Evolutionary conservation across 2,888 invertebrate species (phyloP), one percentile per base, ranked within the genome.

Genomic region (Anorthoa munda): DNA sequence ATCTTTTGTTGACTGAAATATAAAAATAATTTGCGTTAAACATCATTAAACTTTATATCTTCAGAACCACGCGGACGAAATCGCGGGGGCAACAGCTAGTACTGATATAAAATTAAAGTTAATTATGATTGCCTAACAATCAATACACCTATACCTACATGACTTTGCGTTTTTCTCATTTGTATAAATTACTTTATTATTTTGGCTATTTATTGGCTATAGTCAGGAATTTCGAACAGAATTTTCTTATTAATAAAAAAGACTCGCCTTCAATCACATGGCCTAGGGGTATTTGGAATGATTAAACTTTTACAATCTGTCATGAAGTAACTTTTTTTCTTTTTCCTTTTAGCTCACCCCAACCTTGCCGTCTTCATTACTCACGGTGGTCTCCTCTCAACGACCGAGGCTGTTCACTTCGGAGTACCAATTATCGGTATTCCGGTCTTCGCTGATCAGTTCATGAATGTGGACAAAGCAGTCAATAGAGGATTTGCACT

Each of bases 361-460:
- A 92, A 92, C 31, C 88, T 89, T 23, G 65, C 68, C 0, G 64
- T 92, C 7, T 92, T 93, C 65, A 90, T 93, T 31, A 88, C 92
- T 0, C 93, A 93, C 48, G 93, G 93, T 7, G 93, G 93, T 64
- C 87, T 91, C 2, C 83, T 92, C 5, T 93, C 93, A 0, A 90
- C 86, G 0, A 90, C 88, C 0, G 93, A 93, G 65, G 78, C 92
- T 12, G 79, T 92, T n/a, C 88, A 93, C 74, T 90, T 86, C 21
- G 92, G 90, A 39, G 88, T 91, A 9, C 93, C 93, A 13, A 83
- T 91, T 2, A 89, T 93, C 7, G 92, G 91, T 13, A 90, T 93
- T 51, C 93, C 93, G 2, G 89, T 88, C 4, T 91, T 90, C 59
- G 91, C 77, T 17, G 93, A 93, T 64, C 93, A 93, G 76, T 92